Evolutionary conservation across 2,797 vertebrate genomes (phyloP).

Genomic region (Sparidentex hasta): DNA sequence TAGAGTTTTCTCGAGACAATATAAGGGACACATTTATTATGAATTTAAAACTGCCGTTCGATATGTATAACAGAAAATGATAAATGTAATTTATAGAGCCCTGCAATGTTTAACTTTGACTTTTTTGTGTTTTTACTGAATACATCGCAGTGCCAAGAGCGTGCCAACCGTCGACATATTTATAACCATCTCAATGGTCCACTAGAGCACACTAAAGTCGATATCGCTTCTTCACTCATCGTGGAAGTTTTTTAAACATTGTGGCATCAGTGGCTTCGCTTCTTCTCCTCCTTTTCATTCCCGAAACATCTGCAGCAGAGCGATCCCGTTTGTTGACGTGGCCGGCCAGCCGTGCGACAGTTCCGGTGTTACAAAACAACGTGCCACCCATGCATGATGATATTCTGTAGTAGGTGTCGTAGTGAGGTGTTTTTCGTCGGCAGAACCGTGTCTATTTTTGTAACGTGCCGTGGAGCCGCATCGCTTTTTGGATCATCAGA

Average conservation of each 20-base stretch:
- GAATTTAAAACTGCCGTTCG: constrained; percentile 54
- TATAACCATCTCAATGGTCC: constrained; percentile 28
- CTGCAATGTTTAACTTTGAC: constrained; percentile 17
- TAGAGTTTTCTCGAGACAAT: constrained; percentile 13
- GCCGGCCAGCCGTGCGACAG: constrained; percentile 62
- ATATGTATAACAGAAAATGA: constrained; percentile 23
- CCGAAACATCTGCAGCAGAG: constrained; percentile 45
- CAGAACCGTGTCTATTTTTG: constrained; percentile 64
- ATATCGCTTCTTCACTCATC: constrained; percentile 49
- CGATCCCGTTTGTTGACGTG: constrained; percentile 36
- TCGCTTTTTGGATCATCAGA: constrained; percentile 62
- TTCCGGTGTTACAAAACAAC: constrained; percentile 63
- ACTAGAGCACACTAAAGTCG: constrained; percentile 34
- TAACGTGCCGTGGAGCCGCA: constrained; percentile 53
- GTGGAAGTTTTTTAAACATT: constrained; percentile 49
- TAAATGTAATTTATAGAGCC: constrained; percentile 31
- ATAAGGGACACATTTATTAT: constrained; percentile 34
- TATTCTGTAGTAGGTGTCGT: constrained; percentile 70
- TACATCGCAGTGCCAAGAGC: constrained; percentile 59
- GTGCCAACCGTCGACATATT: constrained; percentile 39
- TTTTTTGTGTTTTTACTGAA: constrained; percentile 42
- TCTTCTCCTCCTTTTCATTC: constrained; percentile 35
- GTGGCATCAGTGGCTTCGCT: constrained; percentile 53
- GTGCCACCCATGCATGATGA: constrained; percentile 69
- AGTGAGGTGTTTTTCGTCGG: constrained; percentile 56